Conservation (phyloP, 2,113 vertebrate genomes). For the Dinomys branickii region DNA sequence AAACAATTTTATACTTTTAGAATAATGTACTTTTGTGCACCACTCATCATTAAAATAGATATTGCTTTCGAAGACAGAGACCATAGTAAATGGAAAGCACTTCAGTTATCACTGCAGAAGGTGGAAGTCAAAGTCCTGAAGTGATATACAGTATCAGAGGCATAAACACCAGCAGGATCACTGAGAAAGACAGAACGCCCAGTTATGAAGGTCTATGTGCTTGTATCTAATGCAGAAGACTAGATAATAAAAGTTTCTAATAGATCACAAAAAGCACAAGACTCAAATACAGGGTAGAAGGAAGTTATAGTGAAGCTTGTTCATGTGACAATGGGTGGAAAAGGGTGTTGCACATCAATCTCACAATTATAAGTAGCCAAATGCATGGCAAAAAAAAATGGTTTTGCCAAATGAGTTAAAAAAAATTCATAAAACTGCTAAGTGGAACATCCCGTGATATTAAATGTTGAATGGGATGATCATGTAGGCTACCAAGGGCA, state of each 20-base stretch:
- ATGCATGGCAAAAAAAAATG: neutral
- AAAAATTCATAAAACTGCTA: neutral
- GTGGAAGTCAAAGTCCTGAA: neutral
- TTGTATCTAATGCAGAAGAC: neutral
- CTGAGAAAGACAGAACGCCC: neutral
- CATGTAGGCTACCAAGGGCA: neutral
- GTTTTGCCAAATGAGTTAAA: neutral
- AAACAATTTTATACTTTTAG: neutral
- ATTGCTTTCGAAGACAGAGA: neutral
- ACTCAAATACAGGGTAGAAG: neutral
- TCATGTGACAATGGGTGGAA: neutral
- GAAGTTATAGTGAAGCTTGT: neutral
- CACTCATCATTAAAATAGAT: neutral
- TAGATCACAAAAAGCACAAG: neutral
- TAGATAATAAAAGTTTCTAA: neutral
- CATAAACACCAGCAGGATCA: neutral
- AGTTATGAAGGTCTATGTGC: neutral
- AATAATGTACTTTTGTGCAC: neutral
- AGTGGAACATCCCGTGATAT: neutral
- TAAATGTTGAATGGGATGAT: neutral
- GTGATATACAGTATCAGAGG: neutral
- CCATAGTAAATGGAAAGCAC: neutral
- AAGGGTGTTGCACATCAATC: accelerated
- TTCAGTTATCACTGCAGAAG: neutral
- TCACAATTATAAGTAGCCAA: neutral